Percentiles rank a stretch among this genome's conserved stretches.
Evolutionary conservation across 2,113 vertebrate species (phyloP).

Genomic region (Mastomys natalensis): DNA sequence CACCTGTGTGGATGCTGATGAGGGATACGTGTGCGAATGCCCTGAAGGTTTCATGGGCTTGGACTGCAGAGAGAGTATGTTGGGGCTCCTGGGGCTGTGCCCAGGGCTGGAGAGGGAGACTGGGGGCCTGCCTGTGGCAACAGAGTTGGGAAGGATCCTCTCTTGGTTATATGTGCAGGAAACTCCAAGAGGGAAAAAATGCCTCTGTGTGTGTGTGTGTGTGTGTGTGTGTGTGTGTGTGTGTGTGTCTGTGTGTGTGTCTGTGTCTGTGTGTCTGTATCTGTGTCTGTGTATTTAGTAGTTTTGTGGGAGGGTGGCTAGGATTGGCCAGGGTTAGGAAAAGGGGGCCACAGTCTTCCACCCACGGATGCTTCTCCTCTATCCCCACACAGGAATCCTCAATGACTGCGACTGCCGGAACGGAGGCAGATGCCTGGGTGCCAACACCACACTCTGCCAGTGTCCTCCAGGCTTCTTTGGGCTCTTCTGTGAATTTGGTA

Average conservation of each 20-base stretch:
- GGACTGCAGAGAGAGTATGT: conserved; percentile 92
- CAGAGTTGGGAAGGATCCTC: neutral
- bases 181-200: accelerated
- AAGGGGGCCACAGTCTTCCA: neutral
- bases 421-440: conserved; percentile 92
- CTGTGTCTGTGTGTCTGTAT: neutral
- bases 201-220: neutral
- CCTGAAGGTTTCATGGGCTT: conserved; percentile 90
- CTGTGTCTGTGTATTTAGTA: neutral
- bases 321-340: neutral
- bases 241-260: neutral
- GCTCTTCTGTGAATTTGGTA: conserved; percentile 96
- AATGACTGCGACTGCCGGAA: conserved; percentile 94
- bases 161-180: accelerated
- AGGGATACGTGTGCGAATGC: conserved; percentile 92
- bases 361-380: neutral
- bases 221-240: neutral
- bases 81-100: neutral
- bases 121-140: neutral
- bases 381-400: conserved; percentile 78
- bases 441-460: conserved; percentile 92
- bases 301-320: neutral
- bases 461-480: conserved; percentile 95
- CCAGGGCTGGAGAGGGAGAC: neutral
- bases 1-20: conserved; percentile 85